These are phyloP conservation scores for Campylomormyrus tamandua DNA, from an alignment of 2,113 vertebrate genomes.

Conservation along the genomic window DNA sequence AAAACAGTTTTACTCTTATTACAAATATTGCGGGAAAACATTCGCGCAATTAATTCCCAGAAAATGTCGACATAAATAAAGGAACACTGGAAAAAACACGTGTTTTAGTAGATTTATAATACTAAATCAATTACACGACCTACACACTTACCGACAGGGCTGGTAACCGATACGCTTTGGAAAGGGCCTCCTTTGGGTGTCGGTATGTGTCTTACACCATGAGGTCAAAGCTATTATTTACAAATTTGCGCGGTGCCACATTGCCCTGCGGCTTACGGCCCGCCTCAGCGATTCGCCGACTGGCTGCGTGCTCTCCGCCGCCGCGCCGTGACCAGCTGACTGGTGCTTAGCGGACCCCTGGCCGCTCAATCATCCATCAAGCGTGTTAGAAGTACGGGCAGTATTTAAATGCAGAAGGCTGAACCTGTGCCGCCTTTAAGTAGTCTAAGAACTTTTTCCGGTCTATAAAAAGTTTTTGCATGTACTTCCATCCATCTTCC, in stretches of 20 bases:
- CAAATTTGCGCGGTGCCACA: not conserved
- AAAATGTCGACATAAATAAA: not conserved
- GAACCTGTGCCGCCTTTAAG: not conserved
- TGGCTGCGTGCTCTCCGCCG: not conserved
- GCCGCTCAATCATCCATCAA: not conserved
- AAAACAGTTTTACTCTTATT: not conserved
- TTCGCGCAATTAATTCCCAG: not conserved
- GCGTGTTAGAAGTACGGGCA: not conserved
- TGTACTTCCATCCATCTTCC: not conserved
- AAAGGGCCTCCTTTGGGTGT: not conserved
- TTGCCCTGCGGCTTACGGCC: not conserved
- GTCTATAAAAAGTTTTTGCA: not conserved
- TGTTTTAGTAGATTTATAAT: not conserved
- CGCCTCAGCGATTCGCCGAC: not conserved
- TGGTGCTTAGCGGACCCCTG: not conserved
- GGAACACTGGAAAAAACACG: not conserved
- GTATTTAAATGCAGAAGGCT: not conserved
- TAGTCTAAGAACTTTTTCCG: not conserved
- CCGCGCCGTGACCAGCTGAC: not conserved
- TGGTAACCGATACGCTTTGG: not conserved
- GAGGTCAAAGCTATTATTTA: slow-evolving; percentile 15
- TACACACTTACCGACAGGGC: not conserved
- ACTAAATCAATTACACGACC: not conserved
- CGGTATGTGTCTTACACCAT: not conserved
- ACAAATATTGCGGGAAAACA: not conserved